Evolutionary conservation across 2,113 vertebrate species (phyloP), one percentile per base, ranked within the genome.

Genomic region (Corythoichthys intestinalis): DNA sequence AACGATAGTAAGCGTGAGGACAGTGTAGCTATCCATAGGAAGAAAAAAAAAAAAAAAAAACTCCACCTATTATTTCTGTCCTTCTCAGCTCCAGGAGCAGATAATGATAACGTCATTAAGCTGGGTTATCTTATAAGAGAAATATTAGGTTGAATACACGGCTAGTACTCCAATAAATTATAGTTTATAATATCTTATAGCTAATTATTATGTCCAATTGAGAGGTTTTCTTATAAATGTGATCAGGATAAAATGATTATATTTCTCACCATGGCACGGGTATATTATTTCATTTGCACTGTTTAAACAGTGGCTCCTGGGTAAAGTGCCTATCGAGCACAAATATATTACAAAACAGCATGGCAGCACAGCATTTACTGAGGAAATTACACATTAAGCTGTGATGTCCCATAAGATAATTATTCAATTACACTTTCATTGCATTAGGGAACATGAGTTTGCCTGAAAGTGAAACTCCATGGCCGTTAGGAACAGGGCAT

Each of bases 381-480:
- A 73, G 84, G 78, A 89, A 89, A 88, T 87, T 82, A 80, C 83
- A 87, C 84, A 86, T 89, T 77, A 86, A 82, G 66, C 81, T 48
- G 13, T 66, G 69, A 81, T 69, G 80, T 85, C 86, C 87, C 85
- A 83, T 83, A 88, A 88, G 83, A 79, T 82, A 63, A 84, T 82
- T 80, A 86, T 87, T 90, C 87, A 90, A 88, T 90, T 88, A 86
- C 74, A 79, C 74, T 85, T 85, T 79, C 73, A 89, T 84, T 86
- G 82, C 71, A 74, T 85, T 86, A 83, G 85, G 78, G 79, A 81
- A 75, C 49, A 65, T 8, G 56, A 66, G 76, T 75, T 80, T 76
- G 73, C 37, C 71, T 71, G 74, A 67, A 80, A 80, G 75, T 66
- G 63, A 77, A 81, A 73, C 76, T 75, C 46, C 68, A 60, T 12